phyloP scores from a whole-genome alignment of 2,113 vertebrate species.

The Fulmarus glacialis region DNA sequence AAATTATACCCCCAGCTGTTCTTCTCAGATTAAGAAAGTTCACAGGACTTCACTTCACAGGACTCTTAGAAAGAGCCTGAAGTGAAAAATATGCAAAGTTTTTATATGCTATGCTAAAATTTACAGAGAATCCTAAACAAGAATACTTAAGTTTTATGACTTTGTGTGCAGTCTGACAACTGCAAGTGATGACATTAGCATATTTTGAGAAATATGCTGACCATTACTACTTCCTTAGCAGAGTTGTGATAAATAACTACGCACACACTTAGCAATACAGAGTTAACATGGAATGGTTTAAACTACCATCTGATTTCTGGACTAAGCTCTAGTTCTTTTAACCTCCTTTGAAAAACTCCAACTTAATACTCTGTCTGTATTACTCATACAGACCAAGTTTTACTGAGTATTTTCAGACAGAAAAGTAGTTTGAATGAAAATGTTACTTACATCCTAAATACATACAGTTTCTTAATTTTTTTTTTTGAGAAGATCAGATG shows the following conservation, averaged over 20 bases:
- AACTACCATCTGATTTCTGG: not conserved
- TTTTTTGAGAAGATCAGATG: not conserved
- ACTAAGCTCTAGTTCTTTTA: not conserved
- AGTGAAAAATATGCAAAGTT: fast-evolving
- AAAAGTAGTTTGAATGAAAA: not conserved
- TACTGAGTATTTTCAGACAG: not conserved
- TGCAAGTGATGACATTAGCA: not conserved
- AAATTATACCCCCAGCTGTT: not conserved
- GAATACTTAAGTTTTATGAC: not conserved
- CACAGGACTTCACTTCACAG: not conserved
- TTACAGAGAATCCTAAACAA: not conserved
- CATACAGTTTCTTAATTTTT: not conserved
- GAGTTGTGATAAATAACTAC: not conserved
- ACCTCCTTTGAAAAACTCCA: not conserved
- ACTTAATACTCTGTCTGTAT: not conserved
- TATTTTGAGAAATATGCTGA: not conserved
- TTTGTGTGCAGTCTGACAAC: not conserved
- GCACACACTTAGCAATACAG: fast-evolving
- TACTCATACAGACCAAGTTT: not conserved
- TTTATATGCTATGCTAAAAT: not conserved
- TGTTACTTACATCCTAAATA: not conserved
- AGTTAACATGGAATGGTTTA: not conserved
- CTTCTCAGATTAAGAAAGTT: not conserved
- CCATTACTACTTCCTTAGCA: not conserved
- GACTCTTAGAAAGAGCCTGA: not conserved